Percentiles rank a stretch among this genome's conserved stretches.
phyloP scores from a whole-genome alignment of 2,797 vertebrate genomes.

The Anas bahamensis region DNA sequence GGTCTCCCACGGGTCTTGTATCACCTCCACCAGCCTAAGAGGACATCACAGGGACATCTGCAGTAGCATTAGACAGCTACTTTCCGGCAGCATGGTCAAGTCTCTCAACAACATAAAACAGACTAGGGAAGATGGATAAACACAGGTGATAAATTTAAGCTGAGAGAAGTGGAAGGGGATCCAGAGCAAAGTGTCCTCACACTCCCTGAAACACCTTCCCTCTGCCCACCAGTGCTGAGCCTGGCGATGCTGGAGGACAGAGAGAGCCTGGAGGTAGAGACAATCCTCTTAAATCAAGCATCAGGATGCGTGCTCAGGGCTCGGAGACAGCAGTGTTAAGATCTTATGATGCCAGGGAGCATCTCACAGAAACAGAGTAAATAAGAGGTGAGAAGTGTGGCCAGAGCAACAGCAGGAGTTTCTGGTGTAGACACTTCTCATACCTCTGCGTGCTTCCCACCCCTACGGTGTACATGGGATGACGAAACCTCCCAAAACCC shows the following conservation, averaged over 20 bases:
- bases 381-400: not conserved
- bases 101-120: not conserved
- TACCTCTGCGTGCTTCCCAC: not conserved
- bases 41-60: not conserved
- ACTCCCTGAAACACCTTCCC: not conserved
- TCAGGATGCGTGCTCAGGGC: not conserved
- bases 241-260: not conserved
- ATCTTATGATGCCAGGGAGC: not conserved
- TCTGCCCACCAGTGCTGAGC: not conserved
- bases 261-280: not conserved
- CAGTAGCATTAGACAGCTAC: not conserved
- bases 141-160: not conserved
- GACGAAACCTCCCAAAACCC: not conserved
- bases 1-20: not conserved
- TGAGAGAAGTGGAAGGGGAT: not conserved
- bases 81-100: not conserved
- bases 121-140: not conserved
- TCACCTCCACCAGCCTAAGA: not conserved
- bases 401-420: not conserved
- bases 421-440: not conserved
- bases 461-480: not conserved
- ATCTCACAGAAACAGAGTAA: accelerated
- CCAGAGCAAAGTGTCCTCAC: not conserved
- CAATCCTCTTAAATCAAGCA: not conserved
- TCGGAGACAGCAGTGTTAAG: not conserved